phyloP scores from a whole-genome alignment of 2,113 vertebrate species.

The Rhinoptilus africanus region DNA sequence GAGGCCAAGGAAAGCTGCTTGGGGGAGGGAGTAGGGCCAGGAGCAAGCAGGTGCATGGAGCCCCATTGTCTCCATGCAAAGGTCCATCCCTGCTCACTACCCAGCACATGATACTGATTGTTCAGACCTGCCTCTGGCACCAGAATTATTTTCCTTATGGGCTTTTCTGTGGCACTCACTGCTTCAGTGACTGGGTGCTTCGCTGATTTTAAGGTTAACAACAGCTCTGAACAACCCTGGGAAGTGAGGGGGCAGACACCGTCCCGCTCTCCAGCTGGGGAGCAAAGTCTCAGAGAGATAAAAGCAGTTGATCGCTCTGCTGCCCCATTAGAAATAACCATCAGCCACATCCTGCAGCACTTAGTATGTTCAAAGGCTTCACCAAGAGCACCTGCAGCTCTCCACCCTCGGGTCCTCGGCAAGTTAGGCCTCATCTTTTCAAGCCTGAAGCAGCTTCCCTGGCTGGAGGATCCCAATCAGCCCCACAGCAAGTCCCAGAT shows the following conservation, averaged over 20 bases:
- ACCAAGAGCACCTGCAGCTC: background rate
- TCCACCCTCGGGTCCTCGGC: background rate
- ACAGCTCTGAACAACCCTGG: background rate
- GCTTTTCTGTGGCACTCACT: background rate
- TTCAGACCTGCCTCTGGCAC: background rate
- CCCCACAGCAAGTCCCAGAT: background rate
- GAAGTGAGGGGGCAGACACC: background rate
- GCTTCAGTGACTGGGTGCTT: background rate
- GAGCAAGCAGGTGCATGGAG: background rate
- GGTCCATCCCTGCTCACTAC: background rate
- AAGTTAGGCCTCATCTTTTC: background rate
- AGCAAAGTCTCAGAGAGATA: background rate
- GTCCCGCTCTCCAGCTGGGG: background rate
- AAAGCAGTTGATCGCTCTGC: background rate
- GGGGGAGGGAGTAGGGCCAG: background rate
- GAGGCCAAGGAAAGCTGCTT: background rate
- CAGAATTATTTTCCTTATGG: background rate
- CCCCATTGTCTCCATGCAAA: background rate
- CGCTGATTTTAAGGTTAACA: background rate
- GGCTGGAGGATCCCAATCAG: background rate
- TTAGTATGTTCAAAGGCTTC: background rate
- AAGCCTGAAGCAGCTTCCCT: background rate
- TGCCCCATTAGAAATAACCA: background rate
- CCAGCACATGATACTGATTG: background rate
- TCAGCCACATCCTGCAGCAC: background rate